Base-by-base conservation (phyloP, 2,113 vertebrate species). In the Semicossyphus pulcher region DNA sequence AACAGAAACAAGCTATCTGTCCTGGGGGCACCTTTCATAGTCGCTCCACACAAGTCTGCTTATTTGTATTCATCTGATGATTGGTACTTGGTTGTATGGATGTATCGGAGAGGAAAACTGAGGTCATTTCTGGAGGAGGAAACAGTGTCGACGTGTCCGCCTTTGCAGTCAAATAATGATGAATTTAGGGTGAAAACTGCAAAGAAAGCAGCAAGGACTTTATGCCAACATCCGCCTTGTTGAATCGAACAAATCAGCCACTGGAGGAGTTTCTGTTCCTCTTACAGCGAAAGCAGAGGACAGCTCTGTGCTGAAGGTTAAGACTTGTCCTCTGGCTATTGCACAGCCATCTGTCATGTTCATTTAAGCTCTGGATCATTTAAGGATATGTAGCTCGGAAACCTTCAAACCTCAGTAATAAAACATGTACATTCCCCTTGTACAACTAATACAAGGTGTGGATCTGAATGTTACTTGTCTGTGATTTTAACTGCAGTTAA, bases 291-390 rank as follows among this genome's bases (percentile, higher is more conserved):
- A 12, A 10, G 7, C 48, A 52, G 64, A 79, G 31, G 74, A 58
- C 67, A 52, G 42, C 68, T 49, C 54, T 18, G 3, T 16, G 34
- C 77, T 65, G 67, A 74, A 80, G 80, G 75, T 76, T 56, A 81
- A 78, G 56, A 26, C 11, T 56, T 21, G 53, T 80, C 53, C 80
- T 72, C 49, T 51, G 66, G 61, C 65, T 29, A 60, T 49, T 61
- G 52, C 44, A 60, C 59, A 72, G 41, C 78, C 57, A 74, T 87
- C 83, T 85, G 87, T 87, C 70, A 71, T 54, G 44, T 76, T 78
- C 56, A 44, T 58, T 79, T 54, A 68, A 26, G 20, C 52, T 73
- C 54, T 58, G 75, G 60, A 66, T 60, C 31, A 34, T 78, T 66
- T 72, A 51, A 41, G 15, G 28, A 39, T 45, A 45, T 56, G 16